phyloP scores from a whole-genome alignment of 2,113 vertebrate genomes.

The Ursus arctos region DNA sequence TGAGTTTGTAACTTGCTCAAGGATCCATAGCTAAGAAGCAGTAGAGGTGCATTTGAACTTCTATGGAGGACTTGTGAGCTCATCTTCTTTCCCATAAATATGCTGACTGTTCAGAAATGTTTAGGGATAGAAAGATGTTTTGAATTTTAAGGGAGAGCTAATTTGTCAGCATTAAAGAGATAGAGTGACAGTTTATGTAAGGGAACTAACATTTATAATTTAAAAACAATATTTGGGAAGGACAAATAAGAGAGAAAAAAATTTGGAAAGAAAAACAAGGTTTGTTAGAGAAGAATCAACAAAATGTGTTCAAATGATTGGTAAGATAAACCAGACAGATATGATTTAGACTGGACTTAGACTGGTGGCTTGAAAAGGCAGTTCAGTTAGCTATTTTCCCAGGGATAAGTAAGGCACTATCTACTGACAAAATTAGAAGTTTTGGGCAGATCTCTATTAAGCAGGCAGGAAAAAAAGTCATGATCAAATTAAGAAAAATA shows the following conservation, averaged over 20 bases:
- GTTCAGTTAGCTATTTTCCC: not conserved
- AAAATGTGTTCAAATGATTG: not conserved
- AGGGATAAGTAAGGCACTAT: not conserved
- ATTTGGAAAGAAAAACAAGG: not conserved
- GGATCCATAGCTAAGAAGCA: not conserved
- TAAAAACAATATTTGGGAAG: constrained; percentile 3
- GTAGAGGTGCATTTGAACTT: not conserved
- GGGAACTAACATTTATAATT: not conserved
- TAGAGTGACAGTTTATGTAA: not conserved
- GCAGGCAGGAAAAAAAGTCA: not conserved
- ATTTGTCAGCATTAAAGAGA: not conserved
- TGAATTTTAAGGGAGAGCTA: not conserved
- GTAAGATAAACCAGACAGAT: constrained; percentile 19
- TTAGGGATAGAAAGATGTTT: constrained; percentile 12
- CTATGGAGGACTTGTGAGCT: not conserved
- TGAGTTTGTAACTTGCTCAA: not conserved
- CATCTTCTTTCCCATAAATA: not conserved
- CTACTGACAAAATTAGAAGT: not conserved
- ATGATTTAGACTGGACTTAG: not conserved
- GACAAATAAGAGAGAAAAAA: not conserved
- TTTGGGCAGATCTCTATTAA: not conserved
- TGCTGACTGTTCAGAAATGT: not conserved
- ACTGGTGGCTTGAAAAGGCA: not conserved
- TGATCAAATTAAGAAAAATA: not conserved
- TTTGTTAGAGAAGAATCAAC: not conserved